phyloP scores from a whole-genome alignment of 2,888 invertebrate genomes.

The Entomobrya proxima region DNA sequence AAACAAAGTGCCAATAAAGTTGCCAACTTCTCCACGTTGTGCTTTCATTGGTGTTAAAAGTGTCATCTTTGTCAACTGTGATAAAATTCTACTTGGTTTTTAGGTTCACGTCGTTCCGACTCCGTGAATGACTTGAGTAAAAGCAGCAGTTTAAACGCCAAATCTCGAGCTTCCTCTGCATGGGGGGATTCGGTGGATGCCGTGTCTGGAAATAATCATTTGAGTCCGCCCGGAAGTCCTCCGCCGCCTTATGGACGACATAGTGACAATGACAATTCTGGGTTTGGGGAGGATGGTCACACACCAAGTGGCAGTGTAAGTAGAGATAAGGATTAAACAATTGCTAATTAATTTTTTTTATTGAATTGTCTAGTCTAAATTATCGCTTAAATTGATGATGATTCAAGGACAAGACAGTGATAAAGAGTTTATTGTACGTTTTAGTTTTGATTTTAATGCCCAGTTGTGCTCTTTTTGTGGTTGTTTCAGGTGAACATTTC shows the following conservation, averaged over 20 bases:
- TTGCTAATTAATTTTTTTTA: neutral
- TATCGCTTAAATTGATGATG: neutral
- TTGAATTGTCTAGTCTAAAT: neutral
- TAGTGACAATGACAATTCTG: conserved; percentile 66
- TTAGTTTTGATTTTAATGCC: neutral
- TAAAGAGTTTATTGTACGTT: neutral
- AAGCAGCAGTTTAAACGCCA: conserved; percentile 73
- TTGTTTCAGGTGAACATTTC: conserved; percentile 68
- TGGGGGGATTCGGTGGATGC: conserved; percentile 78
- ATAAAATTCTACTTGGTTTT: conserved; percentile 36
- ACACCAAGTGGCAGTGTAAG: conserved; percentile 65
- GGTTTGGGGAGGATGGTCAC: conserved; percentile 65
- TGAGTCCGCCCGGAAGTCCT: conserved; percentile 91
- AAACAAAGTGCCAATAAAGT: too few species aligned
- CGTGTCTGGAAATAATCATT: conserved; percentile 75
- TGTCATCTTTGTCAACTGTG: neutral
- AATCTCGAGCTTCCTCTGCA: conserved; percentile 76
- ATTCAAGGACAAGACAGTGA: too few species aligned
- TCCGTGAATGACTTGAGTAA: conserved; percentile 81
- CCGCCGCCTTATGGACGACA: conserved; percentile 86
- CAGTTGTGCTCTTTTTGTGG: too few species aligned
- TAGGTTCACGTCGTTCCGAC: conserved; percentile 79
- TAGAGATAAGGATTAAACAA: neutral
- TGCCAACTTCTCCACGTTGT: too few species aligned
- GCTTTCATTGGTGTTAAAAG: neutral